Conservation (phyloP, 2,888 invertebrate genomes). For the Seira ritae region DNA sequence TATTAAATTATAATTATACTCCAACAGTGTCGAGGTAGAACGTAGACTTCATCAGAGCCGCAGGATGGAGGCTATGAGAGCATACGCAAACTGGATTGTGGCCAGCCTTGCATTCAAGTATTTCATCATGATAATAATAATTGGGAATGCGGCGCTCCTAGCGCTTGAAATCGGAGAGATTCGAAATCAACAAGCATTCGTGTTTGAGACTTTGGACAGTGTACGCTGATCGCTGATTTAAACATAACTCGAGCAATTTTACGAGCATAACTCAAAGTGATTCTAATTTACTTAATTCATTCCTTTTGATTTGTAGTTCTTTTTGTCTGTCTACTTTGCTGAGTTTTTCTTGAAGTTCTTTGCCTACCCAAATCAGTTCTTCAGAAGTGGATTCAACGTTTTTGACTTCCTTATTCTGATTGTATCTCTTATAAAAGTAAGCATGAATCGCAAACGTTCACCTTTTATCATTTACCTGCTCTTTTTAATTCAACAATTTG, state of each 20-base stretch:
- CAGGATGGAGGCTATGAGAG: constrained; percentile 53
- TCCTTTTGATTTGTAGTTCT: constrained; percentile 56
- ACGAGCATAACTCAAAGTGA: no score
- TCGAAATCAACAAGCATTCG: constrained; percentile 11
- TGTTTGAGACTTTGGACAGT: constrained; percentile 64
- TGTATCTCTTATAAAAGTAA: constrained; percentile 60
- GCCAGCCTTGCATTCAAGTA: constrained; percentile 57
- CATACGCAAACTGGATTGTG: constrained; percentile 65
- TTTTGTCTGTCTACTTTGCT: constrained; percentile 68
- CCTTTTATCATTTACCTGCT: no score
- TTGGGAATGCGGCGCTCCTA: constrained; percentile 68
- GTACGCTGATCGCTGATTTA: constrained; percentile 55
- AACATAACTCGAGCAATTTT: no score
- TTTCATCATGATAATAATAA: constrained; percentile 68
- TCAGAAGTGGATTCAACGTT: constrained; percentile 68
- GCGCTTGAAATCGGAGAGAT: constrained; percentile 60
- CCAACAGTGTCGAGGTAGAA: constrained; percentile 52
- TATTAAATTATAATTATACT: no score
- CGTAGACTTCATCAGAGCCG: constrained; percentile 48
- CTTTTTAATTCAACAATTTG: no score
- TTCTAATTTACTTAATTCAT: neutral
- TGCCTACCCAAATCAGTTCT: constrained; percentile 68
- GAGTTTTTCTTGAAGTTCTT: constrained; percentile 70
- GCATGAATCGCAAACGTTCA: neutral
- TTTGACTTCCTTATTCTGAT: constrained; percentile 71